Percentiles rank a stretch among this genome's conserved stretches.
Evolutionary conservation across 2,888 invertebrate species (phyloP).

Genomic region (Agrotis puta): DNA sequence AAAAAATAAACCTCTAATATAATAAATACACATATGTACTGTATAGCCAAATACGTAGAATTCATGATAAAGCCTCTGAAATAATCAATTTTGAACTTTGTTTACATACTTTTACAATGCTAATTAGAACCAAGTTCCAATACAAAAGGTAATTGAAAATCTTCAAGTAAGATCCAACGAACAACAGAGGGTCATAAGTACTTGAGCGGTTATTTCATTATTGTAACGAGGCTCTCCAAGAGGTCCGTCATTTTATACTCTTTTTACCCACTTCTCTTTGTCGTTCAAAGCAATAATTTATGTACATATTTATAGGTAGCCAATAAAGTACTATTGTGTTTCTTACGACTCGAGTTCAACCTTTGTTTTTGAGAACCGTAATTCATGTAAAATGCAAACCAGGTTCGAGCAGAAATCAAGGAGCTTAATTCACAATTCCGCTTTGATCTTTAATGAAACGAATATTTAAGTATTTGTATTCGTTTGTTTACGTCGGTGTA

Average conservation of each 20-base stretch:
- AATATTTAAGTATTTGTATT: background rate
- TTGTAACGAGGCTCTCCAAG: conserved; percentile 12
- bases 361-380: background rate
- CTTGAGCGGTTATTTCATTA: conserved; percentile 22
- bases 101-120: background rate
- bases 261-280: conserved; percentile 19
- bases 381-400: background rate
- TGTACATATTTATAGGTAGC: conserved; percentile 10
- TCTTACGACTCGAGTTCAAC: background rate
- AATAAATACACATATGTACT: conserved; percentile 6
- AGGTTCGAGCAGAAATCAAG: background rate
- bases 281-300: conserved; percentile 17
- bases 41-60: too few species aligned
- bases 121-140: background rate
- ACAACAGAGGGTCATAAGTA: conserved; percentile 1
- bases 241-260: background rate
- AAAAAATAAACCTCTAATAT: conserved; percentile 55
- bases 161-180: conserved; percentile 5
- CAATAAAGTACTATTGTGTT: conserved; percentile 20
- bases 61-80: background rate
- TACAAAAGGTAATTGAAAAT: background rate
- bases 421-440: background rate
- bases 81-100: background rate
- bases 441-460: background rate
- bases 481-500: background rate